Evolutionary conservation across 2,797 vertebrate species (phyloP).

Genomic region (Lacerta viridis): DNA sequence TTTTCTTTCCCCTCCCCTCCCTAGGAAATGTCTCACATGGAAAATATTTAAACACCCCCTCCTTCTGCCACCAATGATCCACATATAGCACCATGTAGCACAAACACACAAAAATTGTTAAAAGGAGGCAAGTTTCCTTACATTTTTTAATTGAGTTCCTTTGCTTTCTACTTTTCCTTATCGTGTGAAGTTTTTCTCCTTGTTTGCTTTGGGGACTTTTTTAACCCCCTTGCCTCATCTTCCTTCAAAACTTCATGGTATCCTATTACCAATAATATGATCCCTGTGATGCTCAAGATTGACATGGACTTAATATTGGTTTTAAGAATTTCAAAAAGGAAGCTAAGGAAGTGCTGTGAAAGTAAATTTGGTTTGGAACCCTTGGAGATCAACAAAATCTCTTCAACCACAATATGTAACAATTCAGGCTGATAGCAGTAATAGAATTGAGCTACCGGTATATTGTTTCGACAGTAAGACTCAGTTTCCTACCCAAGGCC

Average conservation of each 20-base stretch:
- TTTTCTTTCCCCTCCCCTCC: background rate
- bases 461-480: constrained; percentile 29
- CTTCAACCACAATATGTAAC: constrained; percentile 10
- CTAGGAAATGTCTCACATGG: background rate
- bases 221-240: background rate
- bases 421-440: constrained; percentile 3
- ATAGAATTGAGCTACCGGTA: constrained; percentile 24
- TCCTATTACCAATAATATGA: background rate
- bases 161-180: background rate
- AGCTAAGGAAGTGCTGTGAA: background rate
- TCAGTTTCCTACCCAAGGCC: background rate
- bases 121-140: background rate
- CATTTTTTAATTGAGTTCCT: constrained; percentile 17
- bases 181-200: background rate
- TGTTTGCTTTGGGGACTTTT: background rate
- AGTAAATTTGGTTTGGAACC: constrained; percentile 12
- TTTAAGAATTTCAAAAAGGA: constrained; percentile 42
- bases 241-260: background rate
- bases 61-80: background rate
- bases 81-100: background rate
- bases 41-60: background rate
- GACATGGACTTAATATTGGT: background rate
- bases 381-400: constrained; percentile 21
- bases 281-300: constrained; percentile 37
- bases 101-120: background rate